phyloP scores from a whole-genome alignment of 1,140 invertebrate species.

The Diorhabda carinulata region DNA sequence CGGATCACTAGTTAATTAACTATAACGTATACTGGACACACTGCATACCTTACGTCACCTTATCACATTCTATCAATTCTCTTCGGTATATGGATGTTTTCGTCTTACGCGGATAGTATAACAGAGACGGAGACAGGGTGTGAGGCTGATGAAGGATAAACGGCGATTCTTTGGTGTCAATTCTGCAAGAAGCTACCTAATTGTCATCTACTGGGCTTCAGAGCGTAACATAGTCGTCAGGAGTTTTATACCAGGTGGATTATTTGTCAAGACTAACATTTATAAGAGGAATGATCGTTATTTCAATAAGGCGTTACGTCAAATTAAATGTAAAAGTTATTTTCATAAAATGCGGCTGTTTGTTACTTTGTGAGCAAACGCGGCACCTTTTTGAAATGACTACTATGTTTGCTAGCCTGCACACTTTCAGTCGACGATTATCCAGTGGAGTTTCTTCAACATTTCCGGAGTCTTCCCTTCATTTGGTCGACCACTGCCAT shows the following conservation, averaged over 20 bases:
- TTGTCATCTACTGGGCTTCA: background rate
- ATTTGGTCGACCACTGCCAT: no score
- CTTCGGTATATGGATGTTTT: background rate
- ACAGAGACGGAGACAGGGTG: background rate
- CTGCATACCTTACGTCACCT: background rate
- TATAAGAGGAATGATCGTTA: no score
- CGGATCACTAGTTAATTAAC: slow-evolving; percentile 2
- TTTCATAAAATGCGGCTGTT: no score
- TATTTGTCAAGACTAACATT: no score
- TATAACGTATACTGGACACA: background rate
- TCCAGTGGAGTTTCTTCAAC: no score
- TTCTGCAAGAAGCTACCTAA: slow-evolving; percentile 2
- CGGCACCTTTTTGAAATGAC: no score
- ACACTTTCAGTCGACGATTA: no score
- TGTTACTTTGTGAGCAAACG: no score
- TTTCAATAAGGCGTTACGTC: no score
- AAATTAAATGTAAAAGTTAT: no score
- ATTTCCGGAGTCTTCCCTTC: no score
- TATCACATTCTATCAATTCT: slow-evolving; percentile 1
- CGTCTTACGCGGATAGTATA: background rate
- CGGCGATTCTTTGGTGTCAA: background rate
- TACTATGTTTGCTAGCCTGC: no score
- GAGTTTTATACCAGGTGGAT: background rate
- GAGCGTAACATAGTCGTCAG: slow-evolving; percentile 1
- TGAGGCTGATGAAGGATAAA: slow-evolving; percentile 2